These are phyloP conservation scores for Gymnopithys bicolor DNA, from an alignment of 2,797 vertebrate genomes.

Conservation along the genomic window DNA sequence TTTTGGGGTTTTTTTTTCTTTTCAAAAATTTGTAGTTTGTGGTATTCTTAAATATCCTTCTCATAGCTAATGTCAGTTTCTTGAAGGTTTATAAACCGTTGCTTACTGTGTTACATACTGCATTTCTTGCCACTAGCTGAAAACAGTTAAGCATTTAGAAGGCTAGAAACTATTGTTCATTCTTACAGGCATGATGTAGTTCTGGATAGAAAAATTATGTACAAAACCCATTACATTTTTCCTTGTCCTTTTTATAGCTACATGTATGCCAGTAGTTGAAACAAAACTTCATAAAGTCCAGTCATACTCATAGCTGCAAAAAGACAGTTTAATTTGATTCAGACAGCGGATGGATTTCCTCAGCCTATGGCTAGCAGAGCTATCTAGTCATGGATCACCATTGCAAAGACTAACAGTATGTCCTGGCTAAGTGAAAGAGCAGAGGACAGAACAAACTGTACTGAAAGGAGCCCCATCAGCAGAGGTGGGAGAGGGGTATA, in stretches of 20 bases:
- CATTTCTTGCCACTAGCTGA: neutral
- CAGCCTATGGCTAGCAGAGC: neutral
- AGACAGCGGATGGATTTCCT: neutral
- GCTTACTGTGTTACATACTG: neutral
- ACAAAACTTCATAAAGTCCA: neutral
- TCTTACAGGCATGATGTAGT: neutral
- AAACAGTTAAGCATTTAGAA: neutral
- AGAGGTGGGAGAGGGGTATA: neutral
- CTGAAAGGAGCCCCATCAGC: neutral
- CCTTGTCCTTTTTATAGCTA: neutral
- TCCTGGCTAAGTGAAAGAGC: neutral
- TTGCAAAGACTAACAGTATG: neutral
- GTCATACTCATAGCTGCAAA: neutral
- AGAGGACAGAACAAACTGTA: neutral
- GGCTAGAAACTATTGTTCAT: neutral
- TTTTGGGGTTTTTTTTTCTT: neutral
- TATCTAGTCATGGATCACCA: neutral
- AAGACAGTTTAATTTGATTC: neutral
- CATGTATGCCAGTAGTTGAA: neutral
- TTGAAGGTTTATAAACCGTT: neutral
- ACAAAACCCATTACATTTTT: neutral
- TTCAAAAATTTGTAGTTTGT: neutral
- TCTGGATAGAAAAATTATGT: neutral
- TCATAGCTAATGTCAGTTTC: neutral
- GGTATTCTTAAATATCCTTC: neutral